Conservation (phyloP, 2,113 vertebrate species). For the Larimichthys polyactis region DNA sequence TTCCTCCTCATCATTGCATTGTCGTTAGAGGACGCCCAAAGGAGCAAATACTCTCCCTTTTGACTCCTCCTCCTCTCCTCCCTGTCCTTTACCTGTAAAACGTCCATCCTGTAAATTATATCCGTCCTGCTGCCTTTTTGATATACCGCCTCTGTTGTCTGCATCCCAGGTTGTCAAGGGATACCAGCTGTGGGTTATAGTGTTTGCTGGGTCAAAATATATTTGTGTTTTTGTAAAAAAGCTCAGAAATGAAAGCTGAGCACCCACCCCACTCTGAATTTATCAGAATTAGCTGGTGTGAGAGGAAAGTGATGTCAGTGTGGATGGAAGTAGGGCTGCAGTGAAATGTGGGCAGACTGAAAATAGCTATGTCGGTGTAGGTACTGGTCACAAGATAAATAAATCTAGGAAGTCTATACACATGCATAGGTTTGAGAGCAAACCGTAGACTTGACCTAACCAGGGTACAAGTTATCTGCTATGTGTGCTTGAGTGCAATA, state of each 20-base stretch:
- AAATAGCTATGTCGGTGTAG: not conserved
- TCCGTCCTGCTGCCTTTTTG: not conserved
- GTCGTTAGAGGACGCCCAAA: constrained; percentile 34
- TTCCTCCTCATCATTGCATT: constrained; percentile 31
- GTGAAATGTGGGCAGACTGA: not conserved
- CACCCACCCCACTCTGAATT: not conserved
- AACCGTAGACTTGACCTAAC: not conserved
- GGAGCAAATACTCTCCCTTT: constrained; percentile 7
- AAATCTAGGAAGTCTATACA: not conserved
- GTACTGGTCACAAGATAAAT: not conserved
- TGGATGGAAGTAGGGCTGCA: not conserved
- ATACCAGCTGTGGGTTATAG: not conserved
- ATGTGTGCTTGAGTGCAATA: not conserved
- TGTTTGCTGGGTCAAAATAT: constrained; percentile 18
- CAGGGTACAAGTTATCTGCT: not conserved
- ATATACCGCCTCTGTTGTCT: constrained; percentile 8
- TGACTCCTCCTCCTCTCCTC: constrained; percentile 16
- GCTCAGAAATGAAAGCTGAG: constrained; percentile 23
- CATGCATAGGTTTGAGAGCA: too few relatives aligned
- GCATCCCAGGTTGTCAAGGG: constrained; percentile 1
- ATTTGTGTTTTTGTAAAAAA: constrained; percentile 14
- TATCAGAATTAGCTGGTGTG: constrained; percentile 13
- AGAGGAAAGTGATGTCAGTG: not conserved
- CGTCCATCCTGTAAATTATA: constrained; percentile 21
- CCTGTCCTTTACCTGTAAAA: constrained; percentile 21